Percentiles rank a stretch among this genome's conserved stretches.
Conservation (phyloP, 2,797 vertebrate genomes). For the Tarsius wallacei region DNA sequence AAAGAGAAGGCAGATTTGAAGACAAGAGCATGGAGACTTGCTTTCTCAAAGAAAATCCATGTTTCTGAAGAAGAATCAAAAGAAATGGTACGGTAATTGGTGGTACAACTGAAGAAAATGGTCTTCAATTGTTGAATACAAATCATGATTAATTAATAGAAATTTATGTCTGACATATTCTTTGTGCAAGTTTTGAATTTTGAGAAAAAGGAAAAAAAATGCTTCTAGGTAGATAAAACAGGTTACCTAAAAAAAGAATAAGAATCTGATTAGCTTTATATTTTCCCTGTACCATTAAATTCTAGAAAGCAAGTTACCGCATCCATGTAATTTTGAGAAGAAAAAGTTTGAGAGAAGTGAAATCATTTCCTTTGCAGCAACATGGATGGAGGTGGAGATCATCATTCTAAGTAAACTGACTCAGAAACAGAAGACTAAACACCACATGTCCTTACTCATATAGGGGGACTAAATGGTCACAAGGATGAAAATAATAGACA, state of each 20-base stretch:
- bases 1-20: conserved; percentile 5
- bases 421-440: no score
- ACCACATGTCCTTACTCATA: no score
- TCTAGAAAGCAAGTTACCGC: conserved; percentile 18
- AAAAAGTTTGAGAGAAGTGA: not conserved
- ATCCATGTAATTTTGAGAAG: not conserved
- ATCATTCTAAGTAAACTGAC: no score
- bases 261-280: not conserved
- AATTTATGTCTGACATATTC: conserved; percentile 10
- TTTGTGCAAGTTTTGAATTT: conserved; percentile 45
- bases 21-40: not conserved
- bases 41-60: conserved; percentile 30
- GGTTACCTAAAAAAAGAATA: conserved; percentile 1
- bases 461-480: no score
- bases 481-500: no score
- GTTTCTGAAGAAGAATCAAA: conserved; percentile 59
- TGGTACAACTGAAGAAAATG: conserved; percentile 5
- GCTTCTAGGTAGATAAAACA: not conserved
- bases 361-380: no score
- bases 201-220: conserved; percentile 59
- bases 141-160: conserved; percentile 64
- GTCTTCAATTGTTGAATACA: conserved; percentile 18
- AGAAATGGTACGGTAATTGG: not conserved
- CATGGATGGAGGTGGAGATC: no score
- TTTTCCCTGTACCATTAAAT: not conserved